A percentile compares a stretch with the other conserved stretches of the same genome.
Conservation (phyloP, 1,140 invertebrate species). For the Cheumatopsyche charites region DNA sequence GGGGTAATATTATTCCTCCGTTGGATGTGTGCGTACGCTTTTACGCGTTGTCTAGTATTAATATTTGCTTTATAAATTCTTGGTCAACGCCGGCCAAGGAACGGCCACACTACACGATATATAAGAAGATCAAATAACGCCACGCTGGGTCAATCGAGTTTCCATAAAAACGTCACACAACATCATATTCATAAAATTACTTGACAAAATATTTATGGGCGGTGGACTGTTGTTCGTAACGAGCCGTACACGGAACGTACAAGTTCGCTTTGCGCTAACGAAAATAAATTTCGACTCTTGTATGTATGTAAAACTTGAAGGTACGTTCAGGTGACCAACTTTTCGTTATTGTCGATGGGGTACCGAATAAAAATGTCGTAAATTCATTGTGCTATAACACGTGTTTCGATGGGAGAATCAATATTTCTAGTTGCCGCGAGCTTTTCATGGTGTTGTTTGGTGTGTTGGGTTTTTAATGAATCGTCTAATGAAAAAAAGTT, state of each 20-base stretch:
- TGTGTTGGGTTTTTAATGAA: too few relatives aligned
- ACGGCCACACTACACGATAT: conserved; percentile 12
- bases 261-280: too few relatives aligned
- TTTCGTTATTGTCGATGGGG: not conserved
- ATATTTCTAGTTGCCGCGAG: too few relatives aligned
- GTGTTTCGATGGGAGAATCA: too few relatives aligned
- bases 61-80: conserved; percentile 49
- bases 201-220: not conserved
- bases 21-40: conserved; percentile 43
- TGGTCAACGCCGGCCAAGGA: conserved; percentile 43
- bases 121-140: conserved; percentile 48
- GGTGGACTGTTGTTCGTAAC: not conserved
- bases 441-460: too few relatives aligned
- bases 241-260: not conserved
- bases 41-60: conserved; percentile 47
- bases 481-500: too few relatives aligned
- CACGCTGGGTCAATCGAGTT: conserved; percentile 40
- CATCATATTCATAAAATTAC: conserved; percentile 13
- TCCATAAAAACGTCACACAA: conserved; percentile 22
- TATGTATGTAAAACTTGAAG: not conserved
- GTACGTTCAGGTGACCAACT: not conserved
- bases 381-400: too few relatives aligned
- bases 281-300: too few relatives aligned
- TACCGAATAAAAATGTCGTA: too few relatives aligned
- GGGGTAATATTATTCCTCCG: conserved; percentile 47